Evolutionary conservation across 2,797 vertebrate genomes (phyloP).

Genomic region (Amphiprion clarkii): DNA sequence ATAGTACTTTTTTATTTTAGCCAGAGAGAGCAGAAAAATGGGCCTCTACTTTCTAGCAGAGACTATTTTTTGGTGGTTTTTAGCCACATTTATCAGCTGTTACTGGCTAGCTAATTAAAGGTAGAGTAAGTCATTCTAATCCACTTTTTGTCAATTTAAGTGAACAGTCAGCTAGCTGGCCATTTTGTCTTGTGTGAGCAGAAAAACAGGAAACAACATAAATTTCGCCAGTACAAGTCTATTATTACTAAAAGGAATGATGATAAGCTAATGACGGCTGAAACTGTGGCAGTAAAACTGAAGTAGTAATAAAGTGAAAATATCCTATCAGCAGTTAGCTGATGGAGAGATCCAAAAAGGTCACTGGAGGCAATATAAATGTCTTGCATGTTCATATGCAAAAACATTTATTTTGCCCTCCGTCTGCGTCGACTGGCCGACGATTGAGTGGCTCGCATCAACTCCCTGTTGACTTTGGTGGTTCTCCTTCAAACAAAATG

Average conservation of each 20-base stretch:
- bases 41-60: too few species aligned
- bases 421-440: slow-evolving; percentile 42
- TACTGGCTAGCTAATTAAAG: too few species aligned
- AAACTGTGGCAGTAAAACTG: background rate
- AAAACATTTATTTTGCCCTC: slow-evolving; percentile 35
- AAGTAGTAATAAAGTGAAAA: slow-evolving; percentile 1
- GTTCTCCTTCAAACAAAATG: slow-evolving; percentile 60
- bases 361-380: slow-evolving; percentile 31
- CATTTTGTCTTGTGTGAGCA: too few species aligned
- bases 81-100: too few species aligned
- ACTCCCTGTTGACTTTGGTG: slow-evolving; percentile 72
- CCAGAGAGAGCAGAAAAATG: too few species aligned
- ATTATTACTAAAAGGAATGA: background rate
- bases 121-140: too few species aligned
- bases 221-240: background rate
- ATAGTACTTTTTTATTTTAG: background rate
- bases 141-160: too few species aligned
- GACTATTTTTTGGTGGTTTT: too few species aligned
- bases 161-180: too few species aligned
- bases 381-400: slow-evolving; percentile 34
- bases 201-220: background rate
- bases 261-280: background rate
- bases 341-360: slow-evolving; percentile 29
- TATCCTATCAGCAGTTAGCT: slow-evolving; percentile 2
- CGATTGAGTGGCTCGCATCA: slow-evolving; percentile 42